A percentile compares a stretch with the other conserved stretches of the same genome.
These are phyloP conservation scores for Amphipyra tragopoginis DNA, from an alignment of 2,888 invertebrate species.

Conservation along the genomic window DNA sequence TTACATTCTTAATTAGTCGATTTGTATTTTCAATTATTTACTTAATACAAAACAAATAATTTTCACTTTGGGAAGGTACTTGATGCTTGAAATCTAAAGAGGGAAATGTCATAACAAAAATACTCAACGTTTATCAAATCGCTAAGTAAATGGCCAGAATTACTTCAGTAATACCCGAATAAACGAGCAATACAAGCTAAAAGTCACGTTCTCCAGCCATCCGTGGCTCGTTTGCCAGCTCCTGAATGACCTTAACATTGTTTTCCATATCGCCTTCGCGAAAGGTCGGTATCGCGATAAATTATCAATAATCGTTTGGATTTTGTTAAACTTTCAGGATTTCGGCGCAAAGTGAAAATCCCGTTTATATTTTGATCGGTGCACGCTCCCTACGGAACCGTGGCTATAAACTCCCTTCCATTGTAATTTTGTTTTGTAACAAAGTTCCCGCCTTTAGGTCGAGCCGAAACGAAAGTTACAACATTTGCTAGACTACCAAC, in stretches of 20 bases:
- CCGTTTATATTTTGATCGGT: conserved; percentile 76
- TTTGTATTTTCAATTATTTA: no score
- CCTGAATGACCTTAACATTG: conserved; percentile 62
- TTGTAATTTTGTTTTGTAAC: conserved; percentile 82
- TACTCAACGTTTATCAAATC: conserved; percentile 49
- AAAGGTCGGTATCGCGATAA: conserved; percentile 70
- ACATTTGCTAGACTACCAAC: conserved; percentile 75
- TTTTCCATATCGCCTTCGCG: conserved; percentile 57
- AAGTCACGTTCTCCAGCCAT: conserved; percentile 60
- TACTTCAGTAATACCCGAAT: conserved; percentile 45
- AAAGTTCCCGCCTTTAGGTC: conserved; percentile 74
- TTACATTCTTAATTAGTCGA: no score
- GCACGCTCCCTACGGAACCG: conserved; percentile 65
- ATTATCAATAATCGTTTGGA: conserved; percentile 74
- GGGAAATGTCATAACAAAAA: conserved; percentile 35
- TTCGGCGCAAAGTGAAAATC: conserved; percentile 73
- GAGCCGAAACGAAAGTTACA: conserved; percentile 74
- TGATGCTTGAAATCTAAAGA: conserved; percentile 11
- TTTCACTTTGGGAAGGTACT: no score
- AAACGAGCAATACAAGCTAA: conserved; percentile 56
- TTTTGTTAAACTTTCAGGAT: conserved; percentile 73
- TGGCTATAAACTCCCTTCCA: conserved; percentile 69
- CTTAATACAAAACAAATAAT: not conserved
- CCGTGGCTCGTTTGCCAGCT: conserved; percentile 54
- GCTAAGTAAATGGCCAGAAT: conserved; percentile 53